phyloP scores from a whole-genome alignment of 2,113 vertebrate genomes.

The Heterotilapia buettikoferi region DNA sequence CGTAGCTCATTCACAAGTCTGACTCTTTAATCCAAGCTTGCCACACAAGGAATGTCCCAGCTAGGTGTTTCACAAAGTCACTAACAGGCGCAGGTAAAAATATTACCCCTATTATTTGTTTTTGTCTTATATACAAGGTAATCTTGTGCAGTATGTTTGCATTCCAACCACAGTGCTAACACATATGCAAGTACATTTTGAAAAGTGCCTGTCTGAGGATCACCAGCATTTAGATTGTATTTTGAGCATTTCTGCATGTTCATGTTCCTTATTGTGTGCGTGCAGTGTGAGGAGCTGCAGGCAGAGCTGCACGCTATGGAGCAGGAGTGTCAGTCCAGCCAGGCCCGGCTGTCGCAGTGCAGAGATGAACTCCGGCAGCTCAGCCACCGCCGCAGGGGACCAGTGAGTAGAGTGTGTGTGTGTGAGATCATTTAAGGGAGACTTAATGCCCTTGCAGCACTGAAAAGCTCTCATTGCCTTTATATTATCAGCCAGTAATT shows the following conservation, averaged over 20 bases:
- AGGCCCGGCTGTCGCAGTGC: constrained; percentile 78
- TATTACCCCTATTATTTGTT: background rate
- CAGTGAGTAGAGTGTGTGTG: constrained; percentile 13
- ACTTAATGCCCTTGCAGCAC: background rate
- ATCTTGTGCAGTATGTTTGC: background rate
- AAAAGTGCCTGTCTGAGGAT: background rate
- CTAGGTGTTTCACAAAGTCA: background rate
- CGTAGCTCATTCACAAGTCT: background rate
- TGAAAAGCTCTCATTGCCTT: background rate
- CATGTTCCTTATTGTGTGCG: background rate
- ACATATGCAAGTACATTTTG: background rate
- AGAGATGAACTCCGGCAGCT: constrained; percentile 75
- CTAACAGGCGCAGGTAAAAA: background rate
- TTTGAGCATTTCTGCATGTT: background rate
- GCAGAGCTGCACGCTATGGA: constrained; percentile 76
- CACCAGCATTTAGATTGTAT: background rate
- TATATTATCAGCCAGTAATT: background rate
- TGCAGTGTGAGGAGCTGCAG: constrained; percentile 79
- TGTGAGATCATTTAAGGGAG: background rate
- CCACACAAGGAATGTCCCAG: background rate
- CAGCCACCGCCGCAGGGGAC: constrained; percentile 41
- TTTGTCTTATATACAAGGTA: background rate
- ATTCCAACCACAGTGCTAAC: background rate
- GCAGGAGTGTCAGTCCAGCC: constrained; percentile 79
- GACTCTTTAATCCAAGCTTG: background rate